These are phyloP conservation scores for Tenthredo notha DNA, from an alignment of 2,888 invertebrate genomes.

Conservation along the genomic window DNA sequence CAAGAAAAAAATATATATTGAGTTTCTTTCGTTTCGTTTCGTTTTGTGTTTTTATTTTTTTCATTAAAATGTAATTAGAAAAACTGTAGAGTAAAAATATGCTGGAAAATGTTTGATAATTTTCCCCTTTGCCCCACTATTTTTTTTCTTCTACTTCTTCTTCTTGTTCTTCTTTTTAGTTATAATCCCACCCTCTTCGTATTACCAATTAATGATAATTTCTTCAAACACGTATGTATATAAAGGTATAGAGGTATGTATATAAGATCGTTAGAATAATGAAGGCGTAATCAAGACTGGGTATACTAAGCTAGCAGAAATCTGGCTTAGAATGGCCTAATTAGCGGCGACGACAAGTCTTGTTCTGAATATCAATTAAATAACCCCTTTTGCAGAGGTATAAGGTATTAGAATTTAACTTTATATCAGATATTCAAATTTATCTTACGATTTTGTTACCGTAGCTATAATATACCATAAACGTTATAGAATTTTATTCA, in stretches of 20 bases:
- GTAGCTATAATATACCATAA: neutral
- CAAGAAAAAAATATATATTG: neutral
- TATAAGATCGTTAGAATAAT: conserved; percentile 30
- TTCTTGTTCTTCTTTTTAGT: neutral
- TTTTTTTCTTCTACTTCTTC: neutral
- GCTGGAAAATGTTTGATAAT: neutral
- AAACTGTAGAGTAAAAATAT: too few relatives aligned
- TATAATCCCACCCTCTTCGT: neutral
- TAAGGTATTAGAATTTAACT: neutral
- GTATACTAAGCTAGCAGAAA: neutral
- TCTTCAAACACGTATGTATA: neutral
- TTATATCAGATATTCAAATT: conserved; percentile 22
- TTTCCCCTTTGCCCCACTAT: neutral
- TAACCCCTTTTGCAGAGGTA: neutral
- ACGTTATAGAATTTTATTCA: neutral
- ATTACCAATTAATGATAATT: conserved; percentile 3
- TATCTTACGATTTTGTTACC: neutral
- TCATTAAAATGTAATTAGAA: neutral
- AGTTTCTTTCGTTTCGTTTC: neutral
- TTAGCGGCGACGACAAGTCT: conserved; percentile 5
- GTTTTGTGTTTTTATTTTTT: too few relatives aligned
- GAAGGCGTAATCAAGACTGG: conserved; percentile 35
- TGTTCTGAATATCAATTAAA: conserved; percentile 30
- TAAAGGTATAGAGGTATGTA: neutral
- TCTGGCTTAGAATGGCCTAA: conserved; percentile 11